A percentile compares a stretch with the other conserved stretches of the same genome.
phyloP scores from a whole-genome alignment of 2,888 invertebrate species.

The Watsonalla binaria region DNA sequence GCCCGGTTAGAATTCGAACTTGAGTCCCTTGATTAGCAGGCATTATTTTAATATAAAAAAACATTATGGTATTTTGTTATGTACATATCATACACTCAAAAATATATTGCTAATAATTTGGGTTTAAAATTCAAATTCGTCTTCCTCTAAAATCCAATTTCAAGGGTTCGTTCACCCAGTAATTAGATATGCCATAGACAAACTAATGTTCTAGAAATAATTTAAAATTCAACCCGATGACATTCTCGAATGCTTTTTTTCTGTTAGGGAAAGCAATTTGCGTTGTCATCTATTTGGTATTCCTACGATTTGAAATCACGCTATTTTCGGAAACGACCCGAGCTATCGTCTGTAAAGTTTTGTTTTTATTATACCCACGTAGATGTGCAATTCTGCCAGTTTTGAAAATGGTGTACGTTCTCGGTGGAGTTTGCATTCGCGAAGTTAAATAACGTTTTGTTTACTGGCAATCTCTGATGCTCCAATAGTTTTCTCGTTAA shows the following conservation, averaged over 20 bases:
- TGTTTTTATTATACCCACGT: constrained; percentile 10
- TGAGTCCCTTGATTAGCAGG: no score
- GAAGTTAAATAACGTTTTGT: not conserved
- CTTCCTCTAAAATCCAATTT: not conserved
- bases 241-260: not conserved
- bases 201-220: constrained; percentile 2
- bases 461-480: not conserved
- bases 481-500: no score
- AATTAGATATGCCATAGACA: not conserved
- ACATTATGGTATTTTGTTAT: no score
- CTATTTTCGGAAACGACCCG: constrained; percentile 22
- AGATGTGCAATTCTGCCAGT: not conserved
- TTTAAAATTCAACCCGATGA: constrained; percentile 5
- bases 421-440: not conserved
- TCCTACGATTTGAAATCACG: constrained; percentile 29
- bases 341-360: constrained; percentile 41
- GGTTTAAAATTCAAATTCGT: no score
- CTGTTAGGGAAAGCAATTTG: constrained; percentile 36
- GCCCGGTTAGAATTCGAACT: no score
- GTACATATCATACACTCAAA: no score
- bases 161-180: not conserved
- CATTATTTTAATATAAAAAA: no score
- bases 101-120: no score
- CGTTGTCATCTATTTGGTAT: constrained; percentile 32
- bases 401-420: not conserved